Base-by-base conservation (phyloP, 2,113 vertebrate species). In the Chloropsis cyanopogon region DNA sequence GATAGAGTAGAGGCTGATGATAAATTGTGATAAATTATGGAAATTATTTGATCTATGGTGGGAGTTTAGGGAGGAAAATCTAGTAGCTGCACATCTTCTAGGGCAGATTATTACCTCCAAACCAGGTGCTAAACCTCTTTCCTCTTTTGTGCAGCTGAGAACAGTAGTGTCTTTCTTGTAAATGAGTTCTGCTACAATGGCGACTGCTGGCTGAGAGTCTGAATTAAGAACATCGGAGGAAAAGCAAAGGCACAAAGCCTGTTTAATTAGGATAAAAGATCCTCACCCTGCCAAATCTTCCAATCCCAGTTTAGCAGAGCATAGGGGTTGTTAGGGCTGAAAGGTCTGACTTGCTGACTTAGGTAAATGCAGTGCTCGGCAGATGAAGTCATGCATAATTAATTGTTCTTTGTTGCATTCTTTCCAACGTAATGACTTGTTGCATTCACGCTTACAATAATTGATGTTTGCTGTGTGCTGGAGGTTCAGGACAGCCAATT, bases 351-450 rank as follows among this genome's bases (percentile, higher is more conserved):
- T 95, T 91, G 90, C 91, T 93, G 93, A 91, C 75, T 92, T 79
- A 90, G 91, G 87, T 90, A 96, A 96, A 94, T 0, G 46, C 64
- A 33, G 14, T 85, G 83, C 92, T 91, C 4, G 6, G 65, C 88
- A 91, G 93, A 95, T 95, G 93, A 97, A 94, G 76, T 97, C 52
- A 97, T 91, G 28, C 50, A 63, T 95, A 95, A 96, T 95, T 94
- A 93, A 95, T 96, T 69, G 39, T 54, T 82, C 66, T 80, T 85
- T 69, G 91, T 92, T 97, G 82, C 70, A 59, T 97, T 97, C 96
- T 96, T 97, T 96, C 95, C 97, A 92, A 54, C 88, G 82, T 86
- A 96, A 95, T 91, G 73, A 88, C 81, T 96, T 93, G 94, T 86
- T 93, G 81, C 76, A 56, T 82, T 96, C 83, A 73, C 2, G 7